Conservation (phyloP, 2,113 vertebrate genomes). For the Zosterops borbonicus region DNA sequence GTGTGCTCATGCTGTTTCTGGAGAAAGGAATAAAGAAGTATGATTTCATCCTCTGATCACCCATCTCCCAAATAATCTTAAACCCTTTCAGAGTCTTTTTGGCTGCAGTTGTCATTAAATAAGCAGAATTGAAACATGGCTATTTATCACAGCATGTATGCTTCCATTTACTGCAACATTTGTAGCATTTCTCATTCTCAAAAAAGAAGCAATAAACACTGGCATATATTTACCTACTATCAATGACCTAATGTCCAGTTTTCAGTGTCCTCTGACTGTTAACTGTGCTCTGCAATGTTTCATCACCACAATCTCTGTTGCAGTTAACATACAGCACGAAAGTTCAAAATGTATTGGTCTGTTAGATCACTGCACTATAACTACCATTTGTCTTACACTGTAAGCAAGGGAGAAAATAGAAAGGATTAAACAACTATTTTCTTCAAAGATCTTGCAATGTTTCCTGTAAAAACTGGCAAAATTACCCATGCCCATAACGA, state of each 20-base stretch:
- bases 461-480: conserved; percentile 59
- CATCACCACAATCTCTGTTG: neutral
- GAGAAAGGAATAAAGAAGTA: neutral
- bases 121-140: neutral
- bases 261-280: neutral
- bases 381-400: neutral
- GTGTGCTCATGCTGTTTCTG: neutral
- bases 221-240: neutral
- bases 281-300: neutral
- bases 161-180: neutral
- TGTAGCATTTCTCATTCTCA: neutral
- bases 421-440: conserved; percentile 65
- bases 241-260: neutral
- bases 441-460: conserved; percentile 33
- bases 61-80: neutral
- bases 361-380: conserved; percentile 13
- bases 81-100: neutral
- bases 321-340: neutral
- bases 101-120: neutral
- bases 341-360: neutral
- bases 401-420: conserved; percentile 32
- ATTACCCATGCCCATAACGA: conserved; percentile 39
- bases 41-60: neutral
- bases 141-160: conserved; percentile 2
- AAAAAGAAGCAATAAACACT: neutral